Evolutionary conservation across 2,888 invertebrate species (phyloP).

Genomic region (Plebejus argus): DNA sequence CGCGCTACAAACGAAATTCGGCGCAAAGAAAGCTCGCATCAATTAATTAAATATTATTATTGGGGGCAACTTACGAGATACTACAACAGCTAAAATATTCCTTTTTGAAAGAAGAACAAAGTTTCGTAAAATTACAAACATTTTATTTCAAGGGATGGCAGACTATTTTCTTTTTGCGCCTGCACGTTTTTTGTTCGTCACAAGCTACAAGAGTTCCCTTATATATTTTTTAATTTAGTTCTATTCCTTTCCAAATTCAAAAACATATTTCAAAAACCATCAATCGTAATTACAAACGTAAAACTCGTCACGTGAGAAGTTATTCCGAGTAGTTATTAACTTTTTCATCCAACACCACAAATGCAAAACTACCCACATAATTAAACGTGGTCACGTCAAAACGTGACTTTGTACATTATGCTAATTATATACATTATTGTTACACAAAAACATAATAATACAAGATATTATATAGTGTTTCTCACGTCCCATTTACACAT

Average conservation of each 20-base stretch:
- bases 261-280: not conserved
- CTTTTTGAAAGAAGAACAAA: too few relatives aligned
- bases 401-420: conserved; percentile 25
- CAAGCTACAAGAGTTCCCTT: too few relatives aligned
- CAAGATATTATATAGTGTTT: conserved; percentile 1
- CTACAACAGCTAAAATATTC: too few relatives aligned
- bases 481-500: conserved; percentile 17
- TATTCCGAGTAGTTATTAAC: conserved; percentile 2
- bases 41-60: too few relatives aligned
- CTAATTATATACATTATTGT: conserved; percentile 15
- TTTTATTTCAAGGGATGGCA: too few relatives aligned
- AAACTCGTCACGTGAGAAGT: not conserved
- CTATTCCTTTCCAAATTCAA: not conserved
- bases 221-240: too few relatives aligned
- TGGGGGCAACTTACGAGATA: too few relatives aligned
- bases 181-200: too few relatives aligned
- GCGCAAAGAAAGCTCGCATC: too few relatives aligned
- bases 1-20: too few relatives aligned
- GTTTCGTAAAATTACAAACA: too few relatives aligned
- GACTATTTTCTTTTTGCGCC: too few relatives aligned
- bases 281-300: not conserved
- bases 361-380: conserved; percentile 18
- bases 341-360: conserved; percentile 21
- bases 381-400: conserved; percentile 4
- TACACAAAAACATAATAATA: conserved; percentile 19